Evolutionary conservation across 2,113 vertebrate genomes (phyloP).

Genomic region (Ammodytes marinus): DNA sequence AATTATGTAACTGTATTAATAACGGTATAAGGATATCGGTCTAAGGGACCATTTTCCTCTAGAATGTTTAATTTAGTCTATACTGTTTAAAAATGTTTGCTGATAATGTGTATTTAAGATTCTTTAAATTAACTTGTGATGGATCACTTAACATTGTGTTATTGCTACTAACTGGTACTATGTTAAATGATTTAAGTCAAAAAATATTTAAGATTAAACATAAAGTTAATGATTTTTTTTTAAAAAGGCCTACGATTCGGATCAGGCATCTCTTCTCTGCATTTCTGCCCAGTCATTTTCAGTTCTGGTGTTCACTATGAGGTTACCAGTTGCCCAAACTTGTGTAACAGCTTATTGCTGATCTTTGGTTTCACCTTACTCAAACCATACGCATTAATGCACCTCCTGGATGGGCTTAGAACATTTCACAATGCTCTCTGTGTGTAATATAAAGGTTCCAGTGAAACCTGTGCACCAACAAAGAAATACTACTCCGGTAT

Average conservation of each 20-base stretch:
- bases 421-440: constrained; percentile 65
- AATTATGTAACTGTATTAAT: too few species aligned
- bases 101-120: too few species aligned
- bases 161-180: not conserved
- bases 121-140: too few species aligned
- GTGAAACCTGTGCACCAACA: constrained; percentile 35
- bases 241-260: not conserved
- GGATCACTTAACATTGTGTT: too few species aligned
- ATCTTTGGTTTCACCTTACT: constrained; percentile 68
- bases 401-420: constrained; percentile 58
- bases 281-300: constrained; percentile 54
- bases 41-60: too few species aligned
- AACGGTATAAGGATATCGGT: too few species aligned
- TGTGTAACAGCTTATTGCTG: constrained; percentile 35
- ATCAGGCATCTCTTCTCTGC: constrained; percentile 20
- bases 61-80: too few species aligned
- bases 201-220: not conserved
- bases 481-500: constrained; percentile 64
- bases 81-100: too few species aligned
- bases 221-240: too few species aligned
- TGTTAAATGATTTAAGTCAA: not conserved
- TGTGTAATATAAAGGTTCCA: constrained; percentile 50
- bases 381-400: constrained; percentile 59
- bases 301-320: constrained; percentile 27
- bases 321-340: constrained; percentile 34